Percentiles rank a stretch among this genome's conserved stretches.
Evolutionary conservation across 2,113 vertebrate species (phyloP).

Genomic region (Ia io): DNA sequence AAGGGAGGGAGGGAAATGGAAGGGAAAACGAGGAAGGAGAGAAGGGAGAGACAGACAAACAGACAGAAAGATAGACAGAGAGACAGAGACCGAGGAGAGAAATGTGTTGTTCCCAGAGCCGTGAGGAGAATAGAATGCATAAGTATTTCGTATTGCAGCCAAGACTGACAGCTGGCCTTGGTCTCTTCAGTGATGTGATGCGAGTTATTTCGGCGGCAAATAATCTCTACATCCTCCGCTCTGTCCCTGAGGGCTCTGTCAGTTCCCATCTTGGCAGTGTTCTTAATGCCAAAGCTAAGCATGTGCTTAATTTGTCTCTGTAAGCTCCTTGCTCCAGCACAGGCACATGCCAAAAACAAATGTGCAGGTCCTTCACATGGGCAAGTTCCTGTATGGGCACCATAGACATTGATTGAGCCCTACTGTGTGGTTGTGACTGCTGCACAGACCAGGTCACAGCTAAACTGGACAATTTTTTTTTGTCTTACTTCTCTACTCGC

Average conservation of each 20-base stretch:
- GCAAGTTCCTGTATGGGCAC: not conserved
- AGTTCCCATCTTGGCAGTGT: not conserved
- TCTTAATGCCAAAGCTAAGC: not conserved
- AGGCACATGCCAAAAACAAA: not conserved
- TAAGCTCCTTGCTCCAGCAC: not conserved
- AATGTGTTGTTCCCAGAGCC: fast-evolving
- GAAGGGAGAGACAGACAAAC: not conserved
- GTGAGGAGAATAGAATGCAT: fast-evolving
- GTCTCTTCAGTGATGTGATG: not conserved
- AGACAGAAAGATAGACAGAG: fast-evolving
- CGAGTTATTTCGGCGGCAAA: not conserved
- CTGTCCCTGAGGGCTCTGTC: not conserved
- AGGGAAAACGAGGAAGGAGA: no score
- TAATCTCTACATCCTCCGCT: not conserved
- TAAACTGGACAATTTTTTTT: fast-evolving
- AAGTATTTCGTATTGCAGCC: not conserved
- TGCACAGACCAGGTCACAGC: fast-evolving
- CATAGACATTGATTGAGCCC: not conserved
- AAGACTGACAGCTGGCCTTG: not conserved
- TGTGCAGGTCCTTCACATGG: not conserved
- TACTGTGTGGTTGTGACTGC: not conserved
- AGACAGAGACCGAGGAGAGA: not conserved
- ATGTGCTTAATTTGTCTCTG: not conserved
- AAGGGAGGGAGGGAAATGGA: fast-evolving
- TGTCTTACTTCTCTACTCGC: not conserved